Percentiles rank a stretch among this genome's conserved stretches.
phyloP scores from a whole-genome alignment of 1,140 invertebrate species.

The Cheumatopsyche charites region DNA sequence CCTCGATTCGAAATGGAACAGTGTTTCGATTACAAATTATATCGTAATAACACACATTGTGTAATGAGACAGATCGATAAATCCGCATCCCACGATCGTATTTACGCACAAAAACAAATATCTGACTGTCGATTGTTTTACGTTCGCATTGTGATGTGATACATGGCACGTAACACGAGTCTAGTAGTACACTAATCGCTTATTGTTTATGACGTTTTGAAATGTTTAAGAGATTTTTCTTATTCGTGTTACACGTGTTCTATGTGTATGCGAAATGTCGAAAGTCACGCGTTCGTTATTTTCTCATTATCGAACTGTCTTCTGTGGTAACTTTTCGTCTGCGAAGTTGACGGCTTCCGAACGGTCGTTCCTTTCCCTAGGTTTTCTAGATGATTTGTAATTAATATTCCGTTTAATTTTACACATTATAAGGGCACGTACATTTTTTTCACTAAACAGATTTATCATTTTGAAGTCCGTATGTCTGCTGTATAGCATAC shows the following conservation, averaged over 20 bases:
- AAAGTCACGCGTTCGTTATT: not conserved
- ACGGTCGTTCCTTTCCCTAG: not conserved
- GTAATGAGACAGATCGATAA: no score
- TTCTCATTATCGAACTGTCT: not conserved
- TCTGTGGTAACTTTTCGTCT: slow-evolving; percentile 1
- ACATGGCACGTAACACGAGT: not conserved
- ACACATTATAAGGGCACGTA: no score
- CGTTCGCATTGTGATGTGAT: not conserved
- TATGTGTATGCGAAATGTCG: no score
- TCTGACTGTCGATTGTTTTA: not conserved
- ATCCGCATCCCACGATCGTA: no score
- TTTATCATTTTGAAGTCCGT: no score
- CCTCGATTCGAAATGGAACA: no score
- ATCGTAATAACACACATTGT: no score
- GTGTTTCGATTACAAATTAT: no score
- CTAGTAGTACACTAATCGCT: not conserved
- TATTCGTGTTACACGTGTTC: no score
- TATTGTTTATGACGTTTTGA: not conserved
- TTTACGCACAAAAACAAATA: slow-evolving; percentile 6
- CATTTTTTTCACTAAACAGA: no score
- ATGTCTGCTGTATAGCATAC: not conserved
- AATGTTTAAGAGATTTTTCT: not conserved
- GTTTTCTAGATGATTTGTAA: not conserved
- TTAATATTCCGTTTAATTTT: slow-evolving; percentile 30
- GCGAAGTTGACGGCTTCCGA: slow-evolving; percentile 1